Percentiles rank a stretch among this genome's conserved stretches.
These are phyloP conservation scores for Pempheris klunzingeri DNA, from an alignment of 2,797 vertebrate species.

Conservation along the genomic window DNA sequence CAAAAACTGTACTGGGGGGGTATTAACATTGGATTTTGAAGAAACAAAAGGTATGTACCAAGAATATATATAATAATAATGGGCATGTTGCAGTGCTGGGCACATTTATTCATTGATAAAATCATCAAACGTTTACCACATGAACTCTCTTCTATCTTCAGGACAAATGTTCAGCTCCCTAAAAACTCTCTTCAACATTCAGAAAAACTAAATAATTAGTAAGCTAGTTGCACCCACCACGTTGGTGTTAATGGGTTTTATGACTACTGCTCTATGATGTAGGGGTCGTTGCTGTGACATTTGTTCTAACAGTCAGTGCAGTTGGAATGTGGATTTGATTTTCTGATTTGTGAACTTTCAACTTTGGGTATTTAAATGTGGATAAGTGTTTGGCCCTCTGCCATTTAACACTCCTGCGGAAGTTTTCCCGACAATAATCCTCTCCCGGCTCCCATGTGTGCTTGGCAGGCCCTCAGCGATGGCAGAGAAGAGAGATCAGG, in stretches of 20 bases:
- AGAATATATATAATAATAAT: no score
- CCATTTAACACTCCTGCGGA: conserved; percentile 5
- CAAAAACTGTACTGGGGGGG: no score
- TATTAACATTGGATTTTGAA: no score
- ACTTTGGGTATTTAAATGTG: conserved; percentile 20
- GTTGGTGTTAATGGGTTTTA: not conserved
- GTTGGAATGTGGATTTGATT: not conserved
- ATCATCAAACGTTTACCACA: not conserved
- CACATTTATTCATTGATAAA: not conserved
- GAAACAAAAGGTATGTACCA: no score
- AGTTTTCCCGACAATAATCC: conserved; percentile 18
- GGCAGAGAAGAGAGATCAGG: conserved; percentile 41
- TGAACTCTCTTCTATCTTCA: not conserved
- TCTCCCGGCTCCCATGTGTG: conserved; percentile 12
- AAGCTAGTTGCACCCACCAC: not conserved
- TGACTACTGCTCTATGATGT: not conserved
- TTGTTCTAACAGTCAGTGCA: no score
- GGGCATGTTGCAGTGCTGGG: not conserved
- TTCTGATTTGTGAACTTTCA: not conserved
- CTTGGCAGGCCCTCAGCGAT: conserved; percentile 36
- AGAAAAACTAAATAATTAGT: not conserved
- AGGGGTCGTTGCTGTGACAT: not conserved
- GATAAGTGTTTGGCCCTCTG: not conserved
- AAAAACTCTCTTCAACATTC: not conserved
- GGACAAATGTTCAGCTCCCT: not conserved